Conservation (phyloP, 2,113 vertebrate genomes). For the Noctilio leporinus region DNA sequence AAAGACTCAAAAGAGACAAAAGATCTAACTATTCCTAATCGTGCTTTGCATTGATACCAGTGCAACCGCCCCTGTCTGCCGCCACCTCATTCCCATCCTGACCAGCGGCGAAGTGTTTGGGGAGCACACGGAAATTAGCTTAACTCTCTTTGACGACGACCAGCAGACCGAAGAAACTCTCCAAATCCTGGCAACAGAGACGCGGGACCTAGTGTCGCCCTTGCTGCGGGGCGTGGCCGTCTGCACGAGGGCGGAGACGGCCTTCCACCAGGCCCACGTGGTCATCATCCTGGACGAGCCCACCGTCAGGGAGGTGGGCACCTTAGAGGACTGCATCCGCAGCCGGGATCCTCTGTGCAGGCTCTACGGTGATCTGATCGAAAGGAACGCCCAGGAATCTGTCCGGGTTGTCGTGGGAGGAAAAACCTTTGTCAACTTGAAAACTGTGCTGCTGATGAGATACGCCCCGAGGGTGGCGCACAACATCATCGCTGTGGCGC, state of each 20-base stretch:
- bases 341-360: constrained; percentile 75
- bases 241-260: constrained; percentile 78
- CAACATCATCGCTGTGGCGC: constrained; percentile 81
- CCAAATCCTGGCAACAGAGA: constrained; percentile 75
- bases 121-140: constrained; percentile 74
- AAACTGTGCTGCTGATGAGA: constrained; percentile 79
- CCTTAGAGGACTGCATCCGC: constrained; percentile 61
- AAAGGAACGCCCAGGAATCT: constrained; percentile 78
- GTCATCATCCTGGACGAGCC: constrained; percentile 88
- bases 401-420: constrained; percentile 88
- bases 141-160: constrained; percentile 84
- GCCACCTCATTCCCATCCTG: constrained; percentile 84
- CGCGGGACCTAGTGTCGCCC: constrained; percentile 80
- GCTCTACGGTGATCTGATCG: constrained; percentile 83
- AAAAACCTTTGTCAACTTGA: constrained; percentile 84
- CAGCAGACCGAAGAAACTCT: constrained; percentile 70
- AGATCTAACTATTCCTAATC: not conserved
- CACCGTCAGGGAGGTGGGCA: constrained; percentile 14
- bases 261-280: constrained; percentile 85
- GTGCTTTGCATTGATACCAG: constrained; percentile 70
- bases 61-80: constrained; percentile 80
- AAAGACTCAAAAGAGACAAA: not conserved
- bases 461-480: constrained; percentile 74
- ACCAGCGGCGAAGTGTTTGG: constrained; percentile 84
- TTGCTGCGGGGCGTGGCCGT: constrained; percentile 79